These are phyloP conservation scores for Enteromius treurensis DNA, from an alignment of 2,797 vertebrate genomes.

Conservation along the genomic window DNA sequence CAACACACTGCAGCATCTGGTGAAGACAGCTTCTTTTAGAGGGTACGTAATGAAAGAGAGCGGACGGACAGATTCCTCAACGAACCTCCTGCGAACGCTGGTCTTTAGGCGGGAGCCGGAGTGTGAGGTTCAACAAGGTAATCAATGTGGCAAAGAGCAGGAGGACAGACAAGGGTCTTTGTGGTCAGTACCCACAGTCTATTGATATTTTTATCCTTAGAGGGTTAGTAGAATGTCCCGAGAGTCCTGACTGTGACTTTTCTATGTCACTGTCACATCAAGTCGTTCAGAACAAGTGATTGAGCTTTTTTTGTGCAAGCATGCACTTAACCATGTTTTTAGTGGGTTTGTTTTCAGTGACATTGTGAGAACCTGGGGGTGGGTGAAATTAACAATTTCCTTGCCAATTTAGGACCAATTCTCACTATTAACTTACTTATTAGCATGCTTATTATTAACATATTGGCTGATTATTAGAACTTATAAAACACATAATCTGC, in stretches of 20 bases:
- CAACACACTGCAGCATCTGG: constrained; percentile 43
- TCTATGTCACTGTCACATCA: background rate
- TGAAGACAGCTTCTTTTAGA: constrained; percentile 64
- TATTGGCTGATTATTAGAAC: background rate
- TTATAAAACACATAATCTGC: background rate
- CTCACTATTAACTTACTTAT: too few relatives aligned
- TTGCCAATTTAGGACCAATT: background rate
- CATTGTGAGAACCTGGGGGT: background rate
- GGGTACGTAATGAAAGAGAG: constrained; percentile 50
- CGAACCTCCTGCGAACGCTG: background rate
- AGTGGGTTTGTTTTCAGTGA: background rate
- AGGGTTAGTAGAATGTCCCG: background rate
- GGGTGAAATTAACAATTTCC: background rate
- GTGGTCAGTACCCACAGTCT: background rate
- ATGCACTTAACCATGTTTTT: background rate
- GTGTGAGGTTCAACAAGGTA: constrained; percentile 35
- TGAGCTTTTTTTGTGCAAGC: background rate
- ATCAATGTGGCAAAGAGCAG: constrained; percentile 8
- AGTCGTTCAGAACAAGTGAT: background rate
- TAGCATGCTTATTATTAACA: background rate
- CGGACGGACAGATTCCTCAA: constrained; percentile 10
- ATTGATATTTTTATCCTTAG: background rate
- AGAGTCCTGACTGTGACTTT: background rate
- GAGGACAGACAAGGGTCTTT: background rate
- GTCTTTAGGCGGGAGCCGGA: background rate